Conservation (phyloP, 2,888 invertebrate genomes). For the Dynastes maya region DNA sequence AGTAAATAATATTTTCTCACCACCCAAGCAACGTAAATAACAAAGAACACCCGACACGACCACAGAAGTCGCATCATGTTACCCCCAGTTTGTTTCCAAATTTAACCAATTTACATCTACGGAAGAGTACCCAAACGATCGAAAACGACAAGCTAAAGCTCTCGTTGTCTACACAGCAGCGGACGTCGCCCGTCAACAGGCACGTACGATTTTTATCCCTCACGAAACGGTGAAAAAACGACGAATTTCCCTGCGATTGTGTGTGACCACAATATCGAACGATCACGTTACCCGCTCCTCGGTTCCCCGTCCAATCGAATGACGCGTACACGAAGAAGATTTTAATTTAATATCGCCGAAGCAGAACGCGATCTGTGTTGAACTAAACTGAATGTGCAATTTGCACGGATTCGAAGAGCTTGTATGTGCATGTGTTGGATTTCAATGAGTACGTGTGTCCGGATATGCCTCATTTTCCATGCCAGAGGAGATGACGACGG, state of each 20-base stretch:
- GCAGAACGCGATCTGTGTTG: constrained; percentile 7
- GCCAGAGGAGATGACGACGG: too few relatives aligned
- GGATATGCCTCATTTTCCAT: too few relatives aligned
- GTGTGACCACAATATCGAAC: constrained; percentile 4
- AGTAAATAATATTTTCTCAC: too few relatives aligned
- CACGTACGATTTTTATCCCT: constrained; percentile 27
- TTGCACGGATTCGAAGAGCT: constrained; percentile 2
- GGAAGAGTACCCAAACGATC: not conserved
- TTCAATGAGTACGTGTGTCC: not conserved
- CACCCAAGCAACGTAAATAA: too few relatives aligned
- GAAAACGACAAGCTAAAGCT: not conserved
- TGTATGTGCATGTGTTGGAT: not conserved
- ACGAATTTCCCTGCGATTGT: not conserved
- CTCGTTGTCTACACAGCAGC: not conserved
- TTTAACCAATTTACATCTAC: not conserved
- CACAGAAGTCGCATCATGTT: too few relatives aligned
- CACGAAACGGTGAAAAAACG: constrained; percentile 11
- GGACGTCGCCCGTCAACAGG: not conserved
- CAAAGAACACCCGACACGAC: too few relatives aligned
- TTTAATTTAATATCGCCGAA: constrained; percentile 39
- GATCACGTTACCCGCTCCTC: not conserved
- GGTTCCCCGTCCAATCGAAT: constrained; percentile 17
- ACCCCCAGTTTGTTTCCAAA: too few relatives aligned
- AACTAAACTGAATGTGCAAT: constrained; percentile 11
- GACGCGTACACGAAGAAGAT: constrained; percentile 27